A percentile compares a stretch with the other conserved stretches of the same genome.
Evolutionary conservation across 1,140 invertebrate species (phyloP).

Genomic region (Ceratina japonica): DNA sequence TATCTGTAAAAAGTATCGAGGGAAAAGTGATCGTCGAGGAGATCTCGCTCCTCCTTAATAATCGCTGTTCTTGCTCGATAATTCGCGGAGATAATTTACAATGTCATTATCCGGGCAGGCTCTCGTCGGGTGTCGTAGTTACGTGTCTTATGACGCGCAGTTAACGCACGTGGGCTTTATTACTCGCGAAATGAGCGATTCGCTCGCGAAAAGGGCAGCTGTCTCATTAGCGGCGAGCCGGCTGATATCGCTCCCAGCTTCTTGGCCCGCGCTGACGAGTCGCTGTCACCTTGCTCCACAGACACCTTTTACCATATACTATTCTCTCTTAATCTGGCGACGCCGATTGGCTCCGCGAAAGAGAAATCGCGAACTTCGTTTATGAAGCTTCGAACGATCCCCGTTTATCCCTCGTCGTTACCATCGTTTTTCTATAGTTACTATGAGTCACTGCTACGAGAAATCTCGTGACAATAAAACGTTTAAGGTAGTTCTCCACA

Average conservation of each 20-base stretch:
- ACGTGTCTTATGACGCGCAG: slow-evolving; percentile 35
- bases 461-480: no score
- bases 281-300: slow-evolving; percentile 42
- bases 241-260: slow-evolving; percentile 38
- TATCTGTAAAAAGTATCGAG: no score
- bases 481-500: no score
- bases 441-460: no score
- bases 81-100: slow-evolving; percentile 21
- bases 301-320: slow-evolving; percentile 47
- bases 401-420: background rate
- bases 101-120: slow-evolving; percentile 15
- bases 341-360: background rate
- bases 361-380: slow-evolving; percentile 12
- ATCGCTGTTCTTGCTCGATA: background rate
- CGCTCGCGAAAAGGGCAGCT: slow-evolving; percentile 66
- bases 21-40: no score
- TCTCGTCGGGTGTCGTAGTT: slow-evolving; percentile 20
- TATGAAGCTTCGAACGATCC: no score
- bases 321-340: slow-evolving; percentile 11
- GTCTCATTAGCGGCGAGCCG: slow-evolving; percentile 60
- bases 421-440: no score
- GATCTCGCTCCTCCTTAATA: background rate
- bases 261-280: slow-evolving; percentile 38
- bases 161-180: slow-evolving; percentile 58
- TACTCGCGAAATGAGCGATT: slow-evolving; percentile 65